A percentile compares a stretch with the other conserved stretches of the same genome.
phyloP scores from a whole-genome alignment of 2,113 vertebrate species.

The Aegypius monachus region DNA sequence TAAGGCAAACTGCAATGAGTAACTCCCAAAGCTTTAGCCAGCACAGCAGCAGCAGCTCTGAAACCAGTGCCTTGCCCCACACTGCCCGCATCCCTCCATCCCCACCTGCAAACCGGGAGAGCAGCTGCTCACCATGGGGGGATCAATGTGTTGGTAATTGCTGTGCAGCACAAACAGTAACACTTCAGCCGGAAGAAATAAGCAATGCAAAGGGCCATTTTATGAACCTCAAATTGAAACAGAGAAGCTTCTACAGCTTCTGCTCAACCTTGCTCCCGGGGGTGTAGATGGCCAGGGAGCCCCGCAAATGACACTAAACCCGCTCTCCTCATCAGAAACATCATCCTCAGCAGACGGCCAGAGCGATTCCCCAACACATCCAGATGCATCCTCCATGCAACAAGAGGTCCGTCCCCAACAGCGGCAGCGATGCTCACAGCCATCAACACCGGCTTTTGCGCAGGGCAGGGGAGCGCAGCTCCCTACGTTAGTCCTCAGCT shows the following conservation, averaged over 20 bases:
- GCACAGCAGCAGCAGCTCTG: not conserved
- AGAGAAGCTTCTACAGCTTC: not conserved
- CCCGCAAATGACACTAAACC: accelerated
- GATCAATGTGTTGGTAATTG: accelerated
- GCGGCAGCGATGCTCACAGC: not conserved
- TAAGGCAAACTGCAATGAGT: accelerated
- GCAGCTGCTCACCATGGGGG: not conserved
- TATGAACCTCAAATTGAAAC: not conserved
- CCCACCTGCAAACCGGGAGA: not conserved
- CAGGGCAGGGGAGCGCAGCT: not conserved
- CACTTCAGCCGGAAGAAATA: accelerated
- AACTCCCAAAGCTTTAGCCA: not conserved
- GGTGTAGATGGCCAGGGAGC: accelerated
- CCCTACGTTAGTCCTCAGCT: not conserved
- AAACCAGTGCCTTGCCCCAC: not conserved
- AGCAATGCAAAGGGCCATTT: not conserved
- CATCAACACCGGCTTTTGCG: accelerated
- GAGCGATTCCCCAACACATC: accelerated
- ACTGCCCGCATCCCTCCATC: not conserved
- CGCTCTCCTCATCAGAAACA: accelerated
- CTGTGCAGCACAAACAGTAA: accelerated
- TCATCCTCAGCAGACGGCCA: accelerated
- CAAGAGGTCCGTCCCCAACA: not conserved
- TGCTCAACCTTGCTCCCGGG: accelerated
- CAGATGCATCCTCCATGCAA: not conserved